Percentiles rank a stretch among this genome's conserved stretches.
Evolutionary conservation across 2,797 vertebrate species (phyloP).

Genomic region (Helicolenus hilgendorfi): DNA sequence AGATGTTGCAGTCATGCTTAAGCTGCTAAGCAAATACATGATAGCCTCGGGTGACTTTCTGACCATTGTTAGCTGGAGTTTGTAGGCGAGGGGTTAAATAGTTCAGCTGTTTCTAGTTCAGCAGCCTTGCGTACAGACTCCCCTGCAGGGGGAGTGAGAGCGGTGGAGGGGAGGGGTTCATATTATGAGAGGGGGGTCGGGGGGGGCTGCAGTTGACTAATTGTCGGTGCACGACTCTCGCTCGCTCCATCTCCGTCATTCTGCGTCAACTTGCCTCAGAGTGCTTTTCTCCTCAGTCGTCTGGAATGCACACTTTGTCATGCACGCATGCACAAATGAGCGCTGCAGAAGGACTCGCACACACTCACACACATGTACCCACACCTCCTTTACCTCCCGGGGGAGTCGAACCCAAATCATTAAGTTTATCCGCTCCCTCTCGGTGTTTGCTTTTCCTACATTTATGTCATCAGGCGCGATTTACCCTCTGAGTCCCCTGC

Average conservation of each 20-base stretch:
- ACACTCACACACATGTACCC: background rate
- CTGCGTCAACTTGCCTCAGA: constrained; percentile 45
- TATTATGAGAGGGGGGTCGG: background rate
- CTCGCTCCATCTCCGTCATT: constrained; percentile 54
- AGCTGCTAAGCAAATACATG: background rate
- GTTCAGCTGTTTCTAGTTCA: constrained; percentile 65
- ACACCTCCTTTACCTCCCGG: constrained; percentile 20
- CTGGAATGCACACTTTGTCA: constrained; percentile 66
- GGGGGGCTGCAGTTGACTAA: constrained; percentile 68
- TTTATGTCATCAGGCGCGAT: constrained; percentile 61
- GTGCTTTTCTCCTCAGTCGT: constrained; percentile 54
- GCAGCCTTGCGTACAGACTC: constrained; percentile 43
- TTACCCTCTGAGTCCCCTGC: constrained; percentile 40
- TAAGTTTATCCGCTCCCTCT: constrained; percentile 58
- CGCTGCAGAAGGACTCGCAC: background rate
- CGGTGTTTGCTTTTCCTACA: constrained; percentile 63
- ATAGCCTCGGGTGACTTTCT: background rate
- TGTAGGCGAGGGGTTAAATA: constrained; percentile 29
- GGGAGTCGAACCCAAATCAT: constrained; percentile 38
- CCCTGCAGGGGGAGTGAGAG: constrained; percentile 27
- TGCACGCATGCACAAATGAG: constrained; percentile 59
- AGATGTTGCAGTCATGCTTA: background rate
- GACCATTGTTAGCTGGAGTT: background rate
- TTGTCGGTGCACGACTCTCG: constrained; percentile 59
- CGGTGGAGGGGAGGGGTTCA: background rate